Evolutionary conservation across 2,797 vertebrate genomes (phyloP), one percentile per base, ranked within the genome.

Genomic region (Threskiornis aethiopicus): DNA sequence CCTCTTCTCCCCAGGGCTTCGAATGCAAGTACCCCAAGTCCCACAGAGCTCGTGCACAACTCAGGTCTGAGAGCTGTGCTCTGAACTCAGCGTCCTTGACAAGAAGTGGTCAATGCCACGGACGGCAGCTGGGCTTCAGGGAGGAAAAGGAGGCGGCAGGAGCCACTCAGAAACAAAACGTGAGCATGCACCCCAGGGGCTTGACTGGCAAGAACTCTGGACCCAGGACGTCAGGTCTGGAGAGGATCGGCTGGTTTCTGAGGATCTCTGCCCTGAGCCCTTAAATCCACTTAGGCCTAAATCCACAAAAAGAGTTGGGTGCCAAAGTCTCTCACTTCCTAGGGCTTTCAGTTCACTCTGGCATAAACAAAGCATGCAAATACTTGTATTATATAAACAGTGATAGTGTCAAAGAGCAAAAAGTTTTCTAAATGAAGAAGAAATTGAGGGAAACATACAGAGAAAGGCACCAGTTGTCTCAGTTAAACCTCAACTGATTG

Each of bases 21-120:
- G 0, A 35, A 42, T 10, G 24, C 13, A 70, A 44, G 11, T 2
- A 44, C 14, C 35, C 2, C 0, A 10, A 37, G 55, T 12, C 42
- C 26, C 35, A 44, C 0, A 0, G 0, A 1, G 58, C 33, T 65
- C 1, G 0, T 21, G 44, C 33, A 46, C 64, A 65, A 16, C 33
- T 6, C 0, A 0, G 20, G 57, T 51, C 41, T 3, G 1, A 61
- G 54, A 73, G 29, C 39, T 52, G 44, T 47, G 55, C 35, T 62
- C 57, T 24, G n/a, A 65, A 33, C 59, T 24, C 55, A 8, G 59
- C 2, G 0, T 29, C 82, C 42, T 28, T 10, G 58, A 12, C 37
- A 28, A 51, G 41, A 35, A 16, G 35, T 8, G 24, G 2, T 5
- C 7, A 2, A 9, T 19, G 42, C 55, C 61, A 59, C 57, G 59